Base-by-base conservation (phyloP, 2,888 invertebrate genomes). In the Strigamia transsilvanica region DNA sequence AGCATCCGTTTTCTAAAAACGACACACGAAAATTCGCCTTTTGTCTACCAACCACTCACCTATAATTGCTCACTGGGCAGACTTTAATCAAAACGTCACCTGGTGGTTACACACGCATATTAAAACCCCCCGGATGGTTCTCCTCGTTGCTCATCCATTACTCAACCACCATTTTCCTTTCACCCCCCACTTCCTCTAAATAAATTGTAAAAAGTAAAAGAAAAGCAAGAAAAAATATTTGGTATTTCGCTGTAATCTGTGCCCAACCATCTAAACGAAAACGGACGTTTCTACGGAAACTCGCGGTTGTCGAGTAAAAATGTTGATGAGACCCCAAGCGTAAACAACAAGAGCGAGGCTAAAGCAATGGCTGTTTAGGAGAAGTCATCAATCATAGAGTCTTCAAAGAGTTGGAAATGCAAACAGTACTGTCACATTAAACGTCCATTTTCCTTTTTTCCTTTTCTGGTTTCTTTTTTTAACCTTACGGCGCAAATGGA, bases 51-150 rank as follows among this genome's bases (percentile, higher is more conserved):
- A 10, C 38, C 10, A 18, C 56, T 56, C 18, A n/a, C 56, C 56
- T 18, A 56, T 56, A 56, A 56, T 56, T 56, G 56, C 56, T 56
- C 56, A 56, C 18, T 56, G 56, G 56, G 56, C 56, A 46, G 15
- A 56, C 21, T 56, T 56, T 56, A 56, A 56, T 56, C 56, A 56
- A 56, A 56, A 56, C 56, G 56, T 56, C 56, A 56, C 56, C 56
- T 56, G 56, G 18, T 56, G n/a, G 18, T 56, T 56, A n/a, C 56
- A 56, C 56, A 56, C 56, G 18, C 56, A 56, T 18, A 56, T 56
- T 21, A 9, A 18, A 56, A 56, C 9, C 9, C 56, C 21, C 56
- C 56, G 56, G 56, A 56, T n/a, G 38, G 18, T 21, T 18, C 56
- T 5, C 56, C 56, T 5, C 56, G 56, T 18, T 56, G 56, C 56